Evolutionary conservation across 1,140 invertebrate genomes (phyloP).

Genomic region (Papilio dardanus): DNA sequence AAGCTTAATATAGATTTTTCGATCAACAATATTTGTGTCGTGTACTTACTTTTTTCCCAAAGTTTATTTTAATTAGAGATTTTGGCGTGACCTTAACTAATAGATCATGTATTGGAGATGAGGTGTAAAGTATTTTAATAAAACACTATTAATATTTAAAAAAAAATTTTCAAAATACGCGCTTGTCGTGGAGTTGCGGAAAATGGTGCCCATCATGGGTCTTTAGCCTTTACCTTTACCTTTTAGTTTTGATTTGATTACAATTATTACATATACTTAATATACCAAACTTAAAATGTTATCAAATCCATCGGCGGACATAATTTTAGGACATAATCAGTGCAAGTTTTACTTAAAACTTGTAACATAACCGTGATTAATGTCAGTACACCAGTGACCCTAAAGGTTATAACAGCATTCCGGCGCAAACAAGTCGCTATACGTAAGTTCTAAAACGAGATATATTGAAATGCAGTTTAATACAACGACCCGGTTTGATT

Average conservation of each 20-base stretch:
- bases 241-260: too few relatives aligned
- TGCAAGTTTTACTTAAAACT: slow-evolving; percentile 2
- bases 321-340: not conserved
- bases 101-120: not conserved
- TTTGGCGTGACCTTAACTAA: not conserved
- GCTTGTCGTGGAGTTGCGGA: too few relatives aligned
- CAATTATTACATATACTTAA: too few relatives aligned
- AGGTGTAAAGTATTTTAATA: too few relatives aligned
- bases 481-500: slow-evolving; percentile 62
- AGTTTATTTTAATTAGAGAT: not conserved
- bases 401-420: slow-evolving; percentile 43
- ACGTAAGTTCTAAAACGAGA: slow-evolving; percentile 47
- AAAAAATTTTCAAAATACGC: too few relatives aligned
- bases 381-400: slow-evolving; percentile 38
- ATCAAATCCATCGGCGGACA: not conserved
- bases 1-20: not conserved
- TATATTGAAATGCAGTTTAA: slow-evolving; percentile 61
- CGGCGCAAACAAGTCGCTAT: slow-evolving; percentile 37
- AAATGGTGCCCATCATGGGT: too few relatives aligned
- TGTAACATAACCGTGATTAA: slow-evolving; percentile 17
- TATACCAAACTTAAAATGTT: too few relatives aligned
- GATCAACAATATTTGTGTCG: too few relatives aligned
- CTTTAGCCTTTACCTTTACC: too few relatives aligned
- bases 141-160: too few relatives aligned
- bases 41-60: not conserved